These are phyloP conservation scores for Thereva nobilitata DNA, from an alignment of 2,888 invertebrate species.

Conservation along the genomic window DNA sequence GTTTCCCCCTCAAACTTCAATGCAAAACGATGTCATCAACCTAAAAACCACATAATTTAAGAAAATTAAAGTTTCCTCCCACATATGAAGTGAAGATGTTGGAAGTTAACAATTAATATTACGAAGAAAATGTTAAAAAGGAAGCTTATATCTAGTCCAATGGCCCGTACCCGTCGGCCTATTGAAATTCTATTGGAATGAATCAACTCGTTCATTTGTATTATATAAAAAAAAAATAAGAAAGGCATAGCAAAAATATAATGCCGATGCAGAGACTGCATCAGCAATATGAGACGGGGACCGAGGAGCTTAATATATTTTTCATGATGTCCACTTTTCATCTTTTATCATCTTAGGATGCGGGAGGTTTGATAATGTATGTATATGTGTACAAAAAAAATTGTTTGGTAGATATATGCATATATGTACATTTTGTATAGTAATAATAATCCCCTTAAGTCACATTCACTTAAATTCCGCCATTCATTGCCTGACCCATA, in stretches of 20 bases:
- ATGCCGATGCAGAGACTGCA: no score
- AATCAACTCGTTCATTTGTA: slow-evolving; percentile 24
- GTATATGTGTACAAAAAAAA: no score
- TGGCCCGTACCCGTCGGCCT: slow-evolving; percentile 23
- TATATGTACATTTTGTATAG: no score
- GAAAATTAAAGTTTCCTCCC: slow-evolving; percentile 32
- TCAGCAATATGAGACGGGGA: no score
- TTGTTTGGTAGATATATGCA: no score
- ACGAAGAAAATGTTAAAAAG: slow-evolving; percentile 36
- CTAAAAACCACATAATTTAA: slow-evolving; percentile 1
- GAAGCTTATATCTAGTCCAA: slow-evolving; percentile 18
- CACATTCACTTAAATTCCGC: slow-evolving; percentile 27
- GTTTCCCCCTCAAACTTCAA: no score
- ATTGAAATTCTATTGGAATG: slow-evolving; percentile 38
- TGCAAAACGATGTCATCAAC: no score
- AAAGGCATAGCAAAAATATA: no score
- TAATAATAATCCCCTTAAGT: slow-evolving; percentile 22
- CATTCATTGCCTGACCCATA: slow-evolving; percentile 31
- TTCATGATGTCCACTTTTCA: no score
- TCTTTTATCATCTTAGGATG: slow-evolving; percentile 12
- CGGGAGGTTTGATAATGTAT: slow-evolving; percentile 7
- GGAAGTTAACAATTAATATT: slow-evolving; percentile 38
- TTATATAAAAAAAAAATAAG: no score
- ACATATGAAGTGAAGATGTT: slow-evolving; percentile 18
- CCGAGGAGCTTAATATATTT: no score